Base-by-base conservation (phyloP, 2,113 vertebrate species). In the Merops nubicus region DNA sequence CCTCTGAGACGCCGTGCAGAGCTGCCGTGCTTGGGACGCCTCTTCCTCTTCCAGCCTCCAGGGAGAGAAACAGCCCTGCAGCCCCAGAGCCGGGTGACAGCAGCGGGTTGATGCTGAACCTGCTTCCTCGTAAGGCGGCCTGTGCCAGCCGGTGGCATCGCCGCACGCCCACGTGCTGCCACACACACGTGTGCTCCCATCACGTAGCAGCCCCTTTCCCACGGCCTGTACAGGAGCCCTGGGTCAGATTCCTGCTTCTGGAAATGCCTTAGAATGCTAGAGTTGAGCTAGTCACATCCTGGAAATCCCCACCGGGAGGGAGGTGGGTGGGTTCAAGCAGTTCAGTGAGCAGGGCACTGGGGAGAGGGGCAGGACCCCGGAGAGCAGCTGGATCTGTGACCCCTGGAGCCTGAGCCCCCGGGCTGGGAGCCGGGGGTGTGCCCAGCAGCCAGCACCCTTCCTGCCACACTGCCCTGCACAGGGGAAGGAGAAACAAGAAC, bases 131-230 rank as follows among this genome's bases (percentile, higher is more conserved):
- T 14, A 1, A 8, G 18, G 14, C 3, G 25, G 34, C 16, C 67
- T 31, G 60, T 6, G 62, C 69, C 6, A 0, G 53, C 2, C 2
- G 33, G 26, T 29, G 62, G 19, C 16, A 64, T 5, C 2, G 2
- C 29, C 1, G 0, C 42, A 40, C 4, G 15, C 43, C 18, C 47
- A 19, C 1, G 0, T 0, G 20, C 7, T 19, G 5, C 23, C 12
- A 2, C 50, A 4, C 51, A 40, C 20, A 1, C 7, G 0, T 3
- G 12, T 9, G 31, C 34, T 31, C 13, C 63, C 50, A 22, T 18
- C 5, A 6, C 69, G 5, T 1, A 15, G 36, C 81, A 13, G 29
- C 65, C 38, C 51, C 60, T 57, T 72, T 34, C 82, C 85, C 82
- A 78, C 6, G 2, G 78, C 74, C 60, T 3, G 0, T 6, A 6